phyloP scores from a whole-genome alignment of 2,797 vertebrate species.

The Cephalopachus bancanus region DNA sequence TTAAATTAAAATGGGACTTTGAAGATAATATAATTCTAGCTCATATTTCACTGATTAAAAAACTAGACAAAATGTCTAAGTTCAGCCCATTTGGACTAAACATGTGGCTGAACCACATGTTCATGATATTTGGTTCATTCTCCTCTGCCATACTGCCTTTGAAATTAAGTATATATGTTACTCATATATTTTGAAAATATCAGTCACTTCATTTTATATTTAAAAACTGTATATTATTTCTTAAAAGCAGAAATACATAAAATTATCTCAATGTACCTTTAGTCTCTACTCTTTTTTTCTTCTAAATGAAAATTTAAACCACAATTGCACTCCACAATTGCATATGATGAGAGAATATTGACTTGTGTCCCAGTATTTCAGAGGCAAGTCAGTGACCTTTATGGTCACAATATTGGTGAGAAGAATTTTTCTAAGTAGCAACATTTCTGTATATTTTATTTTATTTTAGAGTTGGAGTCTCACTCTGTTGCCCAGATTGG shows the following conservation, averaged over 20 bases:
- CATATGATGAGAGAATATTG: conserved; percentile 64
- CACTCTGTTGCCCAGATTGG: too few species aligned
- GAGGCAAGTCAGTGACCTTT: conserved; percentile 67
- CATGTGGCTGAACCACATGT: not conserved
- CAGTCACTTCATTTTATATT: not conserved
- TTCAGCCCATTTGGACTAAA: not conserved
- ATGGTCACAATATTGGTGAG: conserved; percentile 55
- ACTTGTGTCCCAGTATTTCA: conserved; percentile 40
- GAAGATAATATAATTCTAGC: conserved; percentile 1
- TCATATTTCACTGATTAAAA: conserved; percentile 24
- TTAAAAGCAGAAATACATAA: not conserved
- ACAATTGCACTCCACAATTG: conserved; percentile 59
- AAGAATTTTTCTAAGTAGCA: conserved; percentile 24
- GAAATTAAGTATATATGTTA: not conserved
- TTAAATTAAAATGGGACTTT: conserved; percentile 32
- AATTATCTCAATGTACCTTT: not conserved
- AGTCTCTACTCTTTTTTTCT: not conserved
- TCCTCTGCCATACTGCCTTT: not conserved
- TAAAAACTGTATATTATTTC: not conserved
- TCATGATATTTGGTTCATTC: not conserved
- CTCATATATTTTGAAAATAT: conserved; percentile 29
- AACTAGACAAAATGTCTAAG: conserved; percentile 23
- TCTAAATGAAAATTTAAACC: conserved; percentile 73
- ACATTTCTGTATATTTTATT: not conserved
- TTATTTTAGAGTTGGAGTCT: too few species aligned